A percentile compares a stretch with the other conserved stretches of the same genome.
Evolutionary conservation across 2,888 invertebrate species (phyloP).

Genomic region (Drosophila subquinaria): DNA sequence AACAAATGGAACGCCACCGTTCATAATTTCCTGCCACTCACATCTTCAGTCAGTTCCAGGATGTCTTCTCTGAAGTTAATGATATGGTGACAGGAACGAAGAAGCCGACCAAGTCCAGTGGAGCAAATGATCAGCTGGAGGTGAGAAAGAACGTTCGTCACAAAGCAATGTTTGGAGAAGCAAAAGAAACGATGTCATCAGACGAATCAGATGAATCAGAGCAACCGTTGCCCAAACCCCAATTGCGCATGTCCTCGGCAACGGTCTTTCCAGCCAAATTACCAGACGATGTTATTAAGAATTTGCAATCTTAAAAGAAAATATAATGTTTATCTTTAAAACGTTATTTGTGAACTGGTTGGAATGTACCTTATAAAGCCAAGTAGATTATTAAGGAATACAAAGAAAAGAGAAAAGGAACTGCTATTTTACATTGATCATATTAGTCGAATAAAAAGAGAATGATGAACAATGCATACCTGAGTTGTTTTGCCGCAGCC

Average conservation of each 20-base stretch:
- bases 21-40: slow-evolving; percentile 59
- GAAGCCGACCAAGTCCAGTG: slow-evolving; percentile 21
- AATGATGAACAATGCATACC: slow-evolving; percentile 58
- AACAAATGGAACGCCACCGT: slow-evolving; percentile 64
- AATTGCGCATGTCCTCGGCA: slow-evolving; percentile 70
- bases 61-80: slow-evolving; percentile 55
- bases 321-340: background rate
- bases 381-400: too few species aligned
- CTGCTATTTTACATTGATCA: too few species aligned
- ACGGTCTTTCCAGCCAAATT: slow-evolving; percentile 62
- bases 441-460: background rate
- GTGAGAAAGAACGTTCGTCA: slow-evolving; percentile 39
- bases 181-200: background rate
- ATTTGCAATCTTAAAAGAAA: slow-evolving; percentile 35
- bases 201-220: background rate
- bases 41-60: slow-evolving; percentile 66
- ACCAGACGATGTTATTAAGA: slow-evolving; percentile 61
- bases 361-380: too few species aligned
- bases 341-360: too few species aligned
- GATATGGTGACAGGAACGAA: slow-evolving; percentile 31
- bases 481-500: slow-evolving; percentile 98
- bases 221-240: background rate
- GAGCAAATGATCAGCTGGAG: slow-evolving; percentile 37
- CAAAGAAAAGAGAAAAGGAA: too few species aligned
- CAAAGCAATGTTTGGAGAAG: slow-evolving; percentile 61